phyloP scores from a whole-genome alignment of 2,888 invertebrate genomes.

The Cephus pulcher region DNA sequence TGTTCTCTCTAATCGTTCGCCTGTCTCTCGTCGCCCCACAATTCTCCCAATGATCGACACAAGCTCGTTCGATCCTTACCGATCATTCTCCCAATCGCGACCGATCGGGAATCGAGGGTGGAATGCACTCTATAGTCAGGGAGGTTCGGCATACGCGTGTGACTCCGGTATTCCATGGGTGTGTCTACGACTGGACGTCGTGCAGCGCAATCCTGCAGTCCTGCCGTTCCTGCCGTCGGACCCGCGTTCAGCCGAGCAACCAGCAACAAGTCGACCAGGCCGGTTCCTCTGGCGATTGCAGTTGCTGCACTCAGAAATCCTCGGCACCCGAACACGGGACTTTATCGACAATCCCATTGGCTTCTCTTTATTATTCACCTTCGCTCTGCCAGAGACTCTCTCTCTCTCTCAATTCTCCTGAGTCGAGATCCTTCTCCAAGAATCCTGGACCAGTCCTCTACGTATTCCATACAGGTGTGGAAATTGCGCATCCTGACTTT shows the following conservation, averaged over 20 bases:
- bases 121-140: not conserved
- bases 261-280: not conserved
- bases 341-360: not conserved
- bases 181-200: not conserved
- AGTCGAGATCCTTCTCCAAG: not conserved
- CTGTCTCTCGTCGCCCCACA: not conserved
- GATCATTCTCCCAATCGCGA: not conserved
- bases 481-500: not conserved
- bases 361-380: not conserved
- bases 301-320: not conserved
- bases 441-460: not conserved
- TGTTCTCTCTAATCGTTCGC: not conserved
- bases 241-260: not conserved
- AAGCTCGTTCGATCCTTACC: not conserved
- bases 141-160: not conserved
- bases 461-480: not conserved
- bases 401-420: not conserved
- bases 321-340: not conserved
- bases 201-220: not conserved
- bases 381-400: not conserved
- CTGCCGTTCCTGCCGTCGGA: slow-evolving; percentile 4
- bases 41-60: not conserved
- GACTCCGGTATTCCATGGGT: slow-evolving; percentile 5
- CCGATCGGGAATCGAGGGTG: not conserved
- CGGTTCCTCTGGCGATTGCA: not conserved